Percentiles rank a stretch among this genome's conserved stretches.
Conservation (phyloP, 2,888 invertebrate genomes). For the Phasia obesa region DNA sequence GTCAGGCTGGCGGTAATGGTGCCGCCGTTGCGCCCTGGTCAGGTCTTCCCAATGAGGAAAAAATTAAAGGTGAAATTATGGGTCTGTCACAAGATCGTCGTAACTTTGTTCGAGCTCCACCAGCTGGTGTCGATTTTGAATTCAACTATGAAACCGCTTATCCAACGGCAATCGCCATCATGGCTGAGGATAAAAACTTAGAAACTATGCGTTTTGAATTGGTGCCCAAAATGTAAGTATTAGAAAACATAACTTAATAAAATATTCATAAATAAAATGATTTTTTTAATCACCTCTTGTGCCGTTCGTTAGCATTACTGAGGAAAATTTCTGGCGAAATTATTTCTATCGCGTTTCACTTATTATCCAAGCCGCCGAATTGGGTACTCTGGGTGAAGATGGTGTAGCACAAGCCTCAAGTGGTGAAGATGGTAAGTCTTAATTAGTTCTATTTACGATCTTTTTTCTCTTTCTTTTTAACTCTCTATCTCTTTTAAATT, state of each 20-base stretch:
- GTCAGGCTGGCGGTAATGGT: slow-evolving; percentile 88
- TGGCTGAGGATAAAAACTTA: slow-evolving; percentile 97
- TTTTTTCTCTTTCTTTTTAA: slow-evolving; percentile 46
- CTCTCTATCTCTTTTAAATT: slow-evolving; percentile 31
- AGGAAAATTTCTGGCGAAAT: slow-evolving; percentile 99
- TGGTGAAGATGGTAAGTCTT: slow-evolving; percentile 82
- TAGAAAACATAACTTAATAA: neutral
- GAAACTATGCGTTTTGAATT: slow-evolving; percentile 99
- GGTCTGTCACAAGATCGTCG: slow-evolving; percentile 97
- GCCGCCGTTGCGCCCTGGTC: slow-evolving; percentile 94
- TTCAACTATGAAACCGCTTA: slow-evolving; percentile 97
- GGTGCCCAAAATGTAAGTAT: slow-evolving; percentile 98
- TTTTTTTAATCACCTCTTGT: slow-evolving; percentile 7
- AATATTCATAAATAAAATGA: neutral
- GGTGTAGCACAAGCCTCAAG: slow-evolving; percentile 82
- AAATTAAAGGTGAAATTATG: slow-evolving; percentile 97
- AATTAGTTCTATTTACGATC: slow-evolving; percentile 74
- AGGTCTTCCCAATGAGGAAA: slow-evolving; percentile 96
- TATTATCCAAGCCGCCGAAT: slow-evolving; percentile 97
- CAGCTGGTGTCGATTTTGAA: slow-evolving; percentile 96
- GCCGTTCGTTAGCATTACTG: slow-evolving; percentile 89
- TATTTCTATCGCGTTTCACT: slow-evolving; percentile 99
- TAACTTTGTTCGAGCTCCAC: slow-evolving; percentile 98
- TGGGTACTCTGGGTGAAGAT: slow-evolving; percentile 82
- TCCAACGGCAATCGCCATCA: slow-evolving; percentile 96